Evolutionary conservation across 1,140 invertebrate species (phyloP).

Genomic region (Babylonia areolata): DNA sequence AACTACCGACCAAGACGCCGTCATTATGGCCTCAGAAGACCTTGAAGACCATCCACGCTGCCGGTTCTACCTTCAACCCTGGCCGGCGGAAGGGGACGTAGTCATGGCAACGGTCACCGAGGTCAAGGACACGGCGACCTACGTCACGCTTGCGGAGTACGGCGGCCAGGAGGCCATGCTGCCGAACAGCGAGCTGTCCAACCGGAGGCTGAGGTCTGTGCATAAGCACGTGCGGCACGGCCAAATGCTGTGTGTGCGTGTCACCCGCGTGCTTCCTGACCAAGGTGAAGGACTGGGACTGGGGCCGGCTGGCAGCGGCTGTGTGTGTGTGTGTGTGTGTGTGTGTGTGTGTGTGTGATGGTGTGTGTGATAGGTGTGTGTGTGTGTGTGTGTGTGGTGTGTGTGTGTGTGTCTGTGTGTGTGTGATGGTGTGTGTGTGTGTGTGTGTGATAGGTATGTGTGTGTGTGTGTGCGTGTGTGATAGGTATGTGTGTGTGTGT

Average conservation of each 20-base stretch:
- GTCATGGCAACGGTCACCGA: not conserved
- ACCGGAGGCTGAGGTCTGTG: not conserved
- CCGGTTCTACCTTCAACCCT: not conserved
- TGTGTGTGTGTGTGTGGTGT: too few species aligned
- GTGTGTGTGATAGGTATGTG: too few species aligned
- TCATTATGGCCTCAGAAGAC: not conserved
- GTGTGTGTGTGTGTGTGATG: too few species aligned
- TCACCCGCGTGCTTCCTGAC: not conserved
- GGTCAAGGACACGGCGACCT: not conserved
- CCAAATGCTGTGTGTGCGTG: not conserved
- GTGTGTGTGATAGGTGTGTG: too few species aligned
- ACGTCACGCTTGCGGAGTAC: constrained; percentile 22
- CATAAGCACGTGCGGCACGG: constrained; percentile 2
- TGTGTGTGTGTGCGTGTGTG: too few species aligned
- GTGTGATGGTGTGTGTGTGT: too few species aligned
- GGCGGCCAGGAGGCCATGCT: constrained; percentile 13
- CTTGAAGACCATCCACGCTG: not conserved
- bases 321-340: too few species aligned
- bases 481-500: too few species aligned
- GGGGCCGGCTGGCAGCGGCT: too few species aligned
- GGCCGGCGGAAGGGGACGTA: constrained; percentile 18
- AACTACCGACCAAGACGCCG: not conserved
- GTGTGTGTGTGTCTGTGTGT: too few species aligned
- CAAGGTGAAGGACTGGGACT: not conserved
- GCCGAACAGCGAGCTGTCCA: not conserved